Evolutionary conservation across 2,888 invertebrate genomes (phyloP).

Genomic region (Gymnosoma rotundatum): DNA sequence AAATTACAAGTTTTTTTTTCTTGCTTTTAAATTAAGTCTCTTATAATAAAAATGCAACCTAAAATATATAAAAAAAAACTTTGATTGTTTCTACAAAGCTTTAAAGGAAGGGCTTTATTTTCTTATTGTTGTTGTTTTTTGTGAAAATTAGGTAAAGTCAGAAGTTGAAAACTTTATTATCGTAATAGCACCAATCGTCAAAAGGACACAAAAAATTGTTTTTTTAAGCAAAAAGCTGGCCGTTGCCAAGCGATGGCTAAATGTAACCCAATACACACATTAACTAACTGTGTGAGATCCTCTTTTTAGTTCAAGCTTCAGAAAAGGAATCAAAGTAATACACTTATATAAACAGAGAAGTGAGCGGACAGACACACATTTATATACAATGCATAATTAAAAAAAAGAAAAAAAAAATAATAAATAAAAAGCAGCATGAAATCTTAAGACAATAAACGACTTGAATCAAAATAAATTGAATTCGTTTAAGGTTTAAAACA

Average conservation of each 20-base stretch:
- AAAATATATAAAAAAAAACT: conserved; percentile 13
- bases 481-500: background rate
- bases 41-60: background rate
- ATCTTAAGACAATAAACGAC: conserved; percentile 20
- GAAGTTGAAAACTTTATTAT: conserved; percentile 72
- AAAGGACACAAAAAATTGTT: conserved; percentile 7
- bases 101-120: conserved; percentile 56
- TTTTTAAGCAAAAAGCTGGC: conserved; percentile 23
- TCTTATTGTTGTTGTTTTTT: background rate
- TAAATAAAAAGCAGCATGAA: no score
- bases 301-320: background rate
- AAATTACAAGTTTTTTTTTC: conserved; percentile 30
- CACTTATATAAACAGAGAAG: background rate
- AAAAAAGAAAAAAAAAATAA: conserved; percentile 9
- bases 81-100: conserved; percentile 62
- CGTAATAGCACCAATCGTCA: conserved; percentile 51
- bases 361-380: background rate
- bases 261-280: conserved; percentile 64
- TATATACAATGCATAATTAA: conserved; percentile 22
- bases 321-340: background rate
- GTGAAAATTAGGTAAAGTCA: conserved; percentile 59
- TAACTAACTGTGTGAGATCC: conserved; percentile 62
- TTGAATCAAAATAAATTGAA: conserved; percentile 34
- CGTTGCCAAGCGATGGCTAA: conserved; percentile 59
- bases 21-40: conserved; percentile 8